Conservation (phyloP, 2,888 invertebrate genomes). For the Vesta saturnalis region DNA sequence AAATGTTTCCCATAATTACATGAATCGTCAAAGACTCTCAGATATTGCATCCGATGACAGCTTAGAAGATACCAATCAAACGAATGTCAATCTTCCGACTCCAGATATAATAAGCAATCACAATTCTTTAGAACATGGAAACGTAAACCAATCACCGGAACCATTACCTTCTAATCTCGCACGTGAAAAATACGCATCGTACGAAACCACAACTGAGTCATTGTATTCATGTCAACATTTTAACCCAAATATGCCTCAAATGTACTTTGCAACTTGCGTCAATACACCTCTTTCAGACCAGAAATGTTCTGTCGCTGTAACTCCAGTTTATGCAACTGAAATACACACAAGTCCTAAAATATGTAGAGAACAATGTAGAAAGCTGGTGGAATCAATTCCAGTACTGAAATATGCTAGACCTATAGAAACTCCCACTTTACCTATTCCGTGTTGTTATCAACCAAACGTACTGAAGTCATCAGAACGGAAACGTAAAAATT, state of each 20-base stretch:
- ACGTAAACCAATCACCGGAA: constrained; percentile 3
- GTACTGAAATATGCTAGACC: constrained; percentile 22
- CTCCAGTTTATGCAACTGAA: constrained; percentile 51
- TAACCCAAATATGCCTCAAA: background rate
- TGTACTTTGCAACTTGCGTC: constrained; percentile 37
- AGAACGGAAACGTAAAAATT: background rate
- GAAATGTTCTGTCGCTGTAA: constrained; percentile 42
- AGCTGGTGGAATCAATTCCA: constrained; percentile 37
- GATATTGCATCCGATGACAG: constrained; percentile 65
- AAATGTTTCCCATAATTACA: constrained; percentile 68
- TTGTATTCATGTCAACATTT: constrained; percentile 13
- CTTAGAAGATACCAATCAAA: constrained; percentile 53
- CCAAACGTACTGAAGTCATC: background rate
- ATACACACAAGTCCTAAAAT: constrained; percentile 38
- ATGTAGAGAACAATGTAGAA: constrained; percentile 41
- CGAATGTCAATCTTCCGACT: constrained; percentile 59
- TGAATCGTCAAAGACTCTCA: constrained; percentile 59
- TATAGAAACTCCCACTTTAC: background rate
- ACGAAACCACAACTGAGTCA: background rate
- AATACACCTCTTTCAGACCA: constrained; percentile 34
- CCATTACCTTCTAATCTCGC: background rate
- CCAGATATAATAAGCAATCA: constrained; percentile 71
- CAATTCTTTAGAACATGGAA: constrained; percentile 60
- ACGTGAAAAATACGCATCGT: constrained; percentile 19
- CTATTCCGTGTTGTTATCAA: background rate